Base-by-base conservation (phyloP, 2,113 vertebrate genomes). In the Acanthisitta chloris region DNA sequence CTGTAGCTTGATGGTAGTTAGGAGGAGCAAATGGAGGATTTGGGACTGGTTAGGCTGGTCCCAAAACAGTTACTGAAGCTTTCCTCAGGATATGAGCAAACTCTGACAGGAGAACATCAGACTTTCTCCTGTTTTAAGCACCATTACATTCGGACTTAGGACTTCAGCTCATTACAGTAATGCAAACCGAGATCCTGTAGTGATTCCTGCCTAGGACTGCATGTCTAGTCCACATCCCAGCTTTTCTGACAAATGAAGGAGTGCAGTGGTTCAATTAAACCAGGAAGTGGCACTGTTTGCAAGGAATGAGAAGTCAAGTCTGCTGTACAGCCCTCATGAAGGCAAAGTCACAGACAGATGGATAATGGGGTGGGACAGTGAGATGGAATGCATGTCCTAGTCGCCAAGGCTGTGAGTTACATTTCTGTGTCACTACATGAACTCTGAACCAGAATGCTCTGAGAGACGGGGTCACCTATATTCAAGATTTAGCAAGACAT, bases 381-480 rank as follows among this genome's bases (percentile, higher is more conserved):
- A 17, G 48, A 20, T 9, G 36, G 20, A 40, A 18, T 3, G 2
- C 14, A 12, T 20, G 20, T 43, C n/a, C 40, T 14, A 26, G 26
- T 21, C 0, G 0, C 28, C 36, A 62, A 23, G 54, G 36, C 36
- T 62, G 38, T 2, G 5, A 38, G 20, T 46, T 72, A 64, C 24
- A 38, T 70, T 81, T 55, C 4, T 19, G 11, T 77, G 12, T 59
- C 31, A 23, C n/a, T n/a, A 3, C 10, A 13, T 9, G 28, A 26
- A 29, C 24, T 46, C 80, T 43, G 45, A 76, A 48, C 19, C 43
- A 38, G 12, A 48, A 28, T 66, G 15, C 28, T 73, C 36, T 18
- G 8, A 1, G 2, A n/a, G n/a, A n/a, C n/a, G 5, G 2, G 20
- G 8, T 29, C 36, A 38, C 17, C 25, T 64, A 17, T 17, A 1